phyloP scores from a whole-genome alignment of 2,888 invertebrate species.

The Sylvicola cinctus region DNA sequence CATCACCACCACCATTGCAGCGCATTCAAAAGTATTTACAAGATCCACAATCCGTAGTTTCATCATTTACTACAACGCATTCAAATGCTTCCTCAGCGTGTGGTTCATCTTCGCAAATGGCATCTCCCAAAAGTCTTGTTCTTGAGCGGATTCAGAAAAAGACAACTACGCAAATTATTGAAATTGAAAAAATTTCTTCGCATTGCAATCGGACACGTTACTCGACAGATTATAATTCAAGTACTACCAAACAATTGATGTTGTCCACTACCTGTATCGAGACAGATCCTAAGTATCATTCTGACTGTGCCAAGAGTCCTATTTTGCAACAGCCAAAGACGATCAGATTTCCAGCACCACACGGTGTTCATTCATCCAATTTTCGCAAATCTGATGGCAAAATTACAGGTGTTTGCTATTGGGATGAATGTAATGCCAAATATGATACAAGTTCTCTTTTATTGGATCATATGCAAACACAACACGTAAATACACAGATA shows the following conservation, averaged over 20 bases:
- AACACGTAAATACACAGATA: conserved; percentile 71
- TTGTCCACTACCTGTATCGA: conserved; percentile 2
- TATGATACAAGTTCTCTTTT: conserved; percentile 64
- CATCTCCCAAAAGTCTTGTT: conserved; percentile 9
- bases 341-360: conserved; percentile 51
- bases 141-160: conserved; percentile 10
- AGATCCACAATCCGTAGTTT: too few species aligned
- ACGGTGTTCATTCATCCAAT: conserved; percentile 17
- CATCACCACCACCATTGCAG: too few species aligned
- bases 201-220: not conserved
- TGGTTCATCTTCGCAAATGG: conserved; percentile 10
- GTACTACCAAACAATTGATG: not conserved
- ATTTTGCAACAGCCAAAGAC: conserved; percentile 65
- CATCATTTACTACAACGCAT: too few species aligned
- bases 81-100: too few species aligned
- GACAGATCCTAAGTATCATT: conserved; percentile 11
- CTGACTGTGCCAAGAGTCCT: conserved; percentile 38
- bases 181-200: too few species aligned
- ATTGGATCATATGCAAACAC: conserved; percentile 69
- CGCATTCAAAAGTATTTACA: too few species aligned
- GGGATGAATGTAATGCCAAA: conserved; percentile 62
- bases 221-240: not conserved
- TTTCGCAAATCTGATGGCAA: conserved; percentile 21
- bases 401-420: conserved; percentile 43
- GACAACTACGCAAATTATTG: conserved; percentile 1